Conservation (phyloP, 2,113 vertebrate genomes). For the Trogon surrucura region DNA sequence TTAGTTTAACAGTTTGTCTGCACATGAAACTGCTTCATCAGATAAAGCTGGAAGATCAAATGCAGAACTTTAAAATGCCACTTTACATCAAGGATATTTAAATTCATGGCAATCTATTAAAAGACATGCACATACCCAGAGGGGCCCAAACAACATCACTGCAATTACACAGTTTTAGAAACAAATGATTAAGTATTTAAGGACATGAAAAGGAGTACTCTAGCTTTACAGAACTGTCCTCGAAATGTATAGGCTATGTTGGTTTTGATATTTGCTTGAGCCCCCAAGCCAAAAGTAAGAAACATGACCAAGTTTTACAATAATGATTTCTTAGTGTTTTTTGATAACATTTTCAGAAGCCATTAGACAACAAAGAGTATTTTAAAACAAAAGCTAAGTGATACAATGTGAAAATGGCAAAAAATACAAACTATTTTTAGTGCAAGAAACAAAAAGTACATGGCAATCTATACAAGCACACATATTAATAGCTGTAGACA, state of each 20-base stretch:
- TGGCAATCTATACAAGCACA: constrained; percentile 88
- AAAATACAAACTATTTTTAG: constrained; percentile 86
- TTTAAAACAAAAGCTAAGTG: constrained; percentile 80
- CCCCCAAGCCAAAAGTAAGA: constrained; percentile 38
- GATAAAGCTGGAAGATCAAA: constrained; percentile 11
- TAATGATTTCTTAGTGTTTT: constrained; percentile 67
- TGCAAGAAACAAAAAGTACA: constrained; percentile 87
- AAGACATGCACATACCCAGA: neutral
- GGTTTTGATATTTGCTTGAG: constrained; percentile 51
- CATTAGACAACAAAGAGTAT: constrained; percentile 65
- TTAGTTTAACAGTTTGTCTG: too few relatives aligned
- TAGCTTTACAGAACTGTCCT: constrained; percentile 45
- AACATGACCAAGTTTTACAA: constrained; percentile 68
- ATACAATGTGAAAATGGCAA: constrained; percentile 86
- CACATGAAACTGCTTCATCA: neutral
- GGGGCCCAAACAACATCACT: too few relatives aligned
- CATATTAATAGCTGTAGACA: constrained; percentile 85
- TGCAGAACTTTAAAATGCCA: constrained; percentile 60
- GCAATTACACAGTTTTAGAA: neutral
- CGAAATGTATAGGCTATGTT: neutral
- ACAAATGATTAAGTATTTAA: constrained; percentile 51
- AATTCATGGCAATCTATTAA: constrained; percentile 6
- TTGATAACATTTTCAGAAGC: constrained; percentile 75
- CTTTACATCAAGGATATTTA: neutral
- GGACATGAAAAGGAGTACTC: constrained; percentile 47